phyloP scores from a whole-genome alignment of 30 jellyfish, hydroid and myxozoan species.

The Chironex yamaguchii region DNA sequence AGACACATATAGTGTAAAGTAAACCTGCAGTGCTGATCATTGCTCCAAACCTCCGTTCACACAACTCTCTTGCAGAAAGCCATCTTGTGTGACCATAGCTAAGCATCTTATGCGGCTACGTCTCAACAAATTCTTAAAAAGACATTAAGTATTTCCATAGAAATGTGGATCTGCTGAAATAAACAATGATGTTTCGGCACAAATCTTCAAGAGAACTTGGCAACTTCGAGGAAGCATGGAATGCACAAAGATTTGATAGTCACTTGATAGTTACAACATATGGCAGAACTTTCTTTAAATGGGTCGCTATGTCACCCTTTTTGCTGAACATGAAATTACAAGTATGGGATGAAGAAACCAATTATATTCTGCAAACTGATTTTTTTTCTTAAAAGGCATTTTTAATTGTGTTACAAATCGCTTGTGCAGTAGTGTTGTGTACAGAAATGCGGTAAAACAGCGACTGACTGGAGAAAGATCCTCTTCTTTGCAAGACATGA shows the following conservation, averaged over 20 bases:
- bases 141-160: slow-evolving; percentile 6
- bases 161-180: slow-evolving; percentile 19
- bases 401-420: slow-evolving; percentile 5
- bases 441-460: background rate
- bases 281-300: slow-evolving; percentile 16
- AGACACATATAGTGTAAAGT: slow-evolving; percentile 22
- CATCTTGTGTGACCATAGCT: slow-evolving; percentile 67
- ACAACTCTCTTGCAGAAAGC: slow-evolving; percentile 54
- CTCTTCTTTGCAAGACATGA: slow-evolving; percentile 17
- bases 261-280: slow-evolving; percentile 28
- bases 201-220: slow-evolving; percentile 21
- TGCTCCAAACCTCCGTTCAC: slow-evolving; percentile 26
- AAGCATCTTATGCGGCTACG: slow-evolving; percentile 49
- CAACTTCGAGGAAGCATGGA: slow-evolving; percentile 26
- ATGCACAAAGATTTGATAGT: slow-evolving; percentile 6
- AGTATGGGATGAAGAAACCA: slow-evolving; percentile 62
- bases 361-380: slow-evolving; percentile 28
- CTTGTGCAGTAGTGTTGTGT: background rate
- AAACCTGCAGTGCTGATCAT: slow-evolving; percentile 52
- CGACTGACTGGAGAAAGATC: slow-evolving; percentile 27
- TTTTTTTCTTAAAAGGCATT: background rate
- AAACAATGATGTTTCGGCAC: slow-evolving; percentile 39
- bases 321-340: slow-evolving; percentile 44
- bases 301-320: slow-evolving; percentile 11
- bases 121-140: slow-evolving; percentile 55